phyloP scores from a whole-genome alignment of 2,797 vertebrate genomes.

The Novumbra hubbsi region DNA sequence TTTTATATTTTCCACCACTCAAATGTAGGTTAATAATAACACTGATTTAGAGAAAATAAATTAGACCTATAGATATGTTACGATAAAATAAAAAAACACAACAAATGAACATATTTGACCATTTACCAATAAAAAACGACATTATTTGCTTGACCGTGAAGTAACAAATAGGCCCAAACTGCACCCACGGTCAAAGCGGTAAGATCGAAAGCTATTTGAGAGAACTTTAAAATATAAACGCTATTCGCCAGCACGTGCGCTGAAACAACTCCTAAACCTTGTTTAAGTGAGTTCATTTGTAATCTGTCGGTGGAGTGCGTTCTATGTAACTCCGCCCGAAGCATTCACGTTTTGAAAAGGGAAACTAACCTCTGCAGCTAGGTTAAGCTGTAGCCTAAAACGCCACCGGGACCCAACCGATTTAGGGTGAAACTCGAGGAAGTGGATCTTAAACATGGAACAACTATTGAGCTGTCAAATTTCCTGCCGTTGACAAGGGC shows the following conservation, averaged over 20 bases:
- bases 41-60: neutral
- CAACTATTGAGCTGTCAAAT: conserved; percentile 32
- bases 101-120: neutral
- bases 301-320: conserved; percentile 29
- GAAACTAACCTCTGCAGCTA: conserved; percentile 30
- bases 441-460: conserved; percentile 28
- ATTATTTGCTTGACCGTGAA: neutral
- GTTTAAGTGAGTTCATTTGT: conserved; percentile 22
- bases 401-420: conserved; percentile 27
- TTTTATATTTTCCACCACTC: neutral
- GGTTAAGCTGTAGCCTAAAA: conserved; percentile 33
- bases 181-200: neutral
- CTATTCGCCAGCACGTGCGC: neutral
- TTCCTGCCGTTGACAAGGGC: conserved; percentile 38
- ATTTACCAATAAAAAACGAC: neutral
- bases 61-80: neutral
- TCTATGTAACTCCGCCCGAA: conserved; percentile 25
- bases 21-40: neutral
- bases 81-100: neutral
- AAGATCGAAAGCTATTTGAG: neutral
- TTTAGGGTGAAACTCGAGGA: conserved; percentile 40
- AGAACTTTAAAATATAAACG: neutral
- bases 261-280: neutral
- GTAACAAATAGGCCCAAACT: neutral
- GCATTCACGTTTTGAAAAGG: conserved; percentile 27